Percentiles rank a stretch among this genome's conserved stretches.
Conservation (phyloP, 2,113 vertebrate species). For the Cyprinodon tularosa region DNA sequence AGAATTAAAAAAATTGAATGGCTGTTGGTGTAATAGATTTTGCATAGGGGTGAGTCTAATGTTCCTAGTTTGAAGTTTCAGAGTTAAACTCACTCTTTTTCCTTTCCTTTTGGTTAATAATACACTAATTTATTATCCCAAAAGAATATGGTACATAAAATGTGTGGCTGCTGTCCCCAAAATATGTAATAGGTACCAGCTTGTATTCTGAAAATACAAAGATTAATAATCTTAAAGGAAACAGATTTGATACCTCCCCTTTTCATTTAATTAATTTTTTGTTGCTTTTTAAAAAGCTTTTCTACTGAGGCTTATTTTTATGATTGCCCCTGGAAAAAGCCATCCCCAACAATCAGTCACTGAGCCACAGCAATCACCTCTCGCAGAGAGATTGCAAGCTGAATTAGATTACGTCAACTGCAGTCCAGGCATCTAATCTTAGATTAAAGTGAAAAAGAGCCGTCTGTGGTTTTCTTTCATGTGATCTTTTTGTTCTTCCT, state of each 20-base stretch:
- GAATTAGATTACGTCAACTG: conserved; percentile 74
- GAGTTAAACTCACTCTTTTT: too few species aligned
- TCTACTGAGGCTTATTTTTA: background rate
- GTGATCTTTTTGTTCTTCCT: conserved; percentile 34
- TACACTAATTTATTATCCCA: background rate
- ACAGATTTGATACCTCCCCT: background rate
- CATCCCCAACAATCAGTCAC: conserved; percentile 63
- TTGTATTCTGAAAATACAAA: background rate
- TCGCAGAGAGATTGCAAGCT: conserved; percentile 55
- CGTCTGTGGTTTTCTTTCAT: conserved; percentile 36
- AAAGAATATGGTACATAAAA: background rate
- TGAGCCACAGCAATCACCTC: conserved; percentile 66
- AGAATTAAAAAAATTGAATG: too few species aligned
- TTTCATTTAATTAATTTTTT: background rate
- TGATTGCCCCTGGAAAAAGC: conserved; percentile 36
- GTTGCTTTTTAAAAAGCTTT: background rate
- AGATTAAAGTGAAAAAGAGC: conserved; percentile 64
- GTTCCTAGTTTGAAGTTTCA: too few species aligned
- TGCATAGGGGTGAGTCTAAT: too few species aligned
- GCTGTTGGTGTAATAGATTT: too few species aligned
- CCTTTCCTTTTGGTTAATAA: background rate
- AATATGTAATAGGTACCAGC: background rate
- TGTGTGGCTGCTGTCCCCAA: background rate
- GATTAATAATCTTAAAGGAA: background rate
- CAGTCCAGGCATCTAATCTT: conserved; percentile 64